Percentiles rank a stretch among this genome's conserved stretches.
Conservation (phyloP, 2,888 invertebrate species). For the Kuschelorhynchus macadamiae region DNA sequence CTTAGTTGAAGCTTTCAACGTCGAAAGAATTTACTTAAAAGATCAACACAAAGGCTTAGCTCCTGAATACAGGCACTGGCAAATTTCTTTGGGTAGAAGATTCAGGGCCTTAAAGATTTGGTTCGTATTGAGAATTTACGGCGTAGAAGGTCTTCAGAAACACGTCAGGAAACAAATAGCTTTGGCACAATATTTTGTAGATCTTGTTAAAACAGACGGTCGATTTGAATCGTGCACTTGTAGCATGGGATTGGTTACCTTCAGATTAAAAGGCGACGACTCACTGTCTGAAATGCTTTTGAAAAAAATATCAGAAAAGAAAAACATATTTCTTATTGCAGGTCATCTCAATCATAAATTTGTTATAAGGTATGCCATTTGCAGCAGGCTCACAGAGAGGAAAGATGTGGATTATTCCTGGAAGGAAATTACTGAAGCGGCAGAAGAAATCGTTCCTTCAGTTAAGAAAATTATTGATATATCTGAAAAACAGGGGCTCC, state of each 20-base stretch:
- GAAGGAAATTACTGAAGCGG: slow-evolving; percentile 61
- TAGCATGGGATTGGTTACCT: slow-evolving; percentile 83
- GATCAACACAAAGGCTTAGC: slow-evolving; percentile 78
- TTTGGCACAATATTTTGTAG: slow-evolving; percentile 85
- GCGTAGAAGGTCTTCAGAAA: slow-evolving; percentile 83
- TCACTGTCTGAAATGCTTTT: slow-evolving; percentile 79
- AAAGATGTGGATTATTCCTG: slow-evolving; percentile 84
- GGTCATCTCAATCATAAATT: slow-evolving; percentile 78
- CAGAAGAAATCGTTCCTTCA: slow-evolving; percentile 55
- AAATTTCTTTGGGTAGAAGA: slow-evolving; percentile 88
- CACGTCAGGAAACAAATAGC: slow-evolving; percentile 83
- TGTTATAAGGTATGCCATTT: slow-evolving; percentile 86
- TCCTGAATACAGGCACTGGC: slow-evolving; percentile 85
- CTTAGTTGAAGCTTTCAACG: slow-evolving; percentile 90
- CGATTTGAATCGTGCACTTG: slow-evolving; percentile 81
- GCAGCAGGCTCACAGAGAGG: slow-evolving; percentile 79
- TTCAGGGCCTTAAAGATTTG: slow-evolving; percentile 93
- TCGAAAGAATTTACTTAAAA: slow-evolving; percentile 92
- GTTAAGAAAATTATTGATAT: slow-evolving; percentile 13
- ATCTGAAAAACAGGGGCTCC: slow-evolving; percentile 27
- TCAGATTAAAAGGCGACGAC: slow-evolving; percentile 85
- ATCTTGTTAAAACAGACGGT: slow-evolving; percentile 78
- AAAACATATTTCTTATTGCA: slow-evolving; percentile 86
- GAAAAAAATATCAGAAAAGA: slow-evolving; percentile 80
- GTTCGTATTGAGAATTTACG: slow-evolving; percentile 90